Conservation (phyloP, 2,113 vertebrate species). For the Ceuthmochares aereus region DNA sequence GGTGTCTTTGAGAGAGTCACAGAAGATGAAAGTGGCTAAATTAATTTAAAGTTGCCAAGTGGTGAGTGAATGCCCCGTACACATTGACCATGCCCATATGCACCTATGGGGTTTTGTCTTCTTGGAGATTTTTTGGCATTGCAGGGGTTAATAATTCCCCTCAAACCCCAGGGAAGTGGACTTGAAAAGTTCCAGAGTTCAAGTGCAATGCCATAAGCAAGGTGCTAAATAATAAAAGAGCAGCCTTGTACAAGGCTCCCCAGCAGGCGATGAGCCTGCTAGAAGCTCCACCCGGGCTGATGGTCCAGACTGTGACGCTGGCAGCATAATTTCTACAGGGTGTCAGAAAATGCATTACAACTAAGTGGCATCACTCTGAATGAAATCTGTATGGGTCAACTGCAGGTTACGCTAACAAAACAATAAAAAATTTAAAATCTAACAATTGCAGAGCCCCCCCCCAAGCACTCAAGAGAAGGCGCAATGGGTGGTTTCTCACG, state of each 20-base stretch:
- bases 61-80: accelerated
- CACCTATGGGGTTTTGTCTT: accelerated
- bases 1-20: neutral
- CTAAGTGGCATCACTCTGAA: slow-evolving; percentile 59
- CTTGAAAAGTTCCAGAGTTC: slow-evolving; percentile 63
- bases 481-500: slow-evolving; percentile 26
- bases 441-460: slow-evolving; percentile 55
- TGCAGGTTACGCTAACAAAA: slow-evolving; percentile 80
- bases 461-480: slow-evolving; percentile 31
- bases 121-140: neutral
- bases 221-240: slow-evolving; percentile 75
- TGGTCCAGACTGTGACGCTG: neutral
- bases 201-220: slow-evolving; percentile 27
- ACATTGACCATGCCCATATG: neutral
- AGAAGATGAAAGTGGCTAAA: neutral
- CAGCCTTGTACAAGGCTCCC: slow-evolving; percentile 26
- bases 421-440: slow-evolving; percentile 79
- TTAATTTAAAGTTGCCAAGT: neutral
- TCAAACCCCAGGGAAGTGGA: slow-evolving; percentile 48
- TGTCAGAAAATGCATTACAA: slow-evolving; percentile 72
- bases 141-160: slow-evolving; percentile 32
- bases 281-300: neutral
- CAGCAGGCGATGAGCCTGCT: neutral
- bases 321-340: slow-evolving; percentile 51
- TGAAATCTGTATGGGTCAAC: slow-evolving; percentile 78